A percentile compares a stretch with the other conserved stretches of the same genome.
These are phyloP conservation scores for Brachionus angularis DNA, from an alignment of 1,140 invertebrate genomes.

Conservation along the genomic window DNA sequence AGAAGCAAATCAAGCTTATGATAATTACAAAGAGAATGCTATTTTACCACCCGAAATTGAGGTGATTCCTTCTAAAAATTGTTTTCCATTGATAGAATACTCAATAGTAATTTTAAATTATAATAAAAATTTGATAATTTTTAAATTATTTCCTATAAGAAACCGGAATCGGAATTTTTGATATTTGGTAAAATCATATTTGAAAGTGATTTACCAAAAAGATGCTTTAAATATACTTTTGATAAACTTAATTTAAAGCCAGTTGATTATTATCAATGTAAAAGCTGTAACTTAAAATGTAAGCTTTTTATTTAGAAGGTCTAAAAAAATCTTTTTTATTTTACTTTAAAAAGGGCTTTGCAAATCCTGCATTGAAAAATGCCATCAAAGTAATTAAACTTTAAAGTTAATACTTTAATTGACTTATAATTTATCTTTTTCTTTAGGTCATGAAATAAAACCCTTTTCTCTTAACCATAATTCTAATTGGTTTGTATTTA, in stretches of 20 bases:
- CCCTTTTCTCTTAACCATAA: conserved; percentile 15
- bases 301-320: no score
- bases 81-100: not conserved
- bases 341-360: conserved; percentile 9
- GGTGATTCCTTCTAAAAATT: not conserved
- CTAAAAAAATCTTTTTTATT: not conserved
- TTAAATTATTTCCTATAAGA: not conserved
- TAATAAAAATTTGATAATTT: not conserved
- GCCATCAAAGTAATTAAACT: conserved; percentile 6
- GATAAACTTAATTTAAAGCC: not conserved
- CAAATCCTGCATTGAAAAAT: conserved; percentile 4
- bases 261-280: conserved; percentile 30
- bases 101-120: not conserved
- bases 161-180: conserved; percentile 2
- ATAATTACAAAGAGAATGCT: not conserved
- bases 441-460: conserved; percentile 6
- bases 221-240: conserved; percentile 22
- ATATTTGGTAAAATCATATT: conserved; percentile 18
- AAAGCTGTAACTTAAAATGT: conserved; percentile 18
- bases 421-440: not conserved
- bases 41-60: not conserved
- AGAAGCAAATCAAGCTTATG: not conserved
- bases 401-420: not conserved
- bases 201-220: conserved; percentile 13
- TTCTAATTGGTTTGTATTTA: not conserved